Evolutionary conservation across 2,888 invertebrate species (phyloP), one percentile per base, ranked within the genome.

Genomic region (Lymantria dispar): DNA sequence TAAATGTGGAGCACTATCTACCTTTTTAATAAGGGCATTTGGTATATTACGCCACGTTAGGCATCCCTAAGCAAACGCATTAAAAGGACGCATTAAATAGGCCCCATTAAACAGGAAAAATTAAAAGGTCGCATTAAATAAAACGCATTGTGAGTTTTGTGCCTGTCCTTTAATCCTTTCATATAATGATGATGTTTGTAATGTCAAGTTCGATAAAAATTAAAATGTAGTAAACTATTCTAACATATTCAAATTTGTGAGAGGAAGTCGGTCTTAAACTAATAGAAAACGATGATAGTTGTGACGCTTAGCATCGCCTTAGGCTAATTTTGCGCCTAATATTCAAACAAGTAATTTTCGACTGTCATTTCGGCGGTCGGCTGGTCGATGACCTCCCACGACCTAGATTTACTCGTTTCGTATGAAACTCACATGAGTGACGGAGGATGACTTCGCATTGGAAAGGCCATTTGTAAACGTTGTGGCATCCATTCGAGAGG

Each of bases 341-440:
- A 45, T 48, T 45, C 43, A 45, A 48, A 48, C 52, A 43, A 52
- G 52, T 45, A n/a, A 45, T 52, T 48, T 52, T 48, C 43, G 48
- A 48, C 42, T 48, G 48, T 48, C 48, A 48, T 45, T 45, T 42
- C 45, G 48, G 38, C 45, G 45, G 39, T 48, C 45, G 45, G 12
- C 50, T 47, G 50, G 51, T 51, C 47, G 47, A 40, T 45, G 52
- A 52, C 52, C 51, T 47, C 45, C 39, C 37, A 42, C 42, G 52
- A 52, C 52, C 52, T 45, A 52, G 48, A 52, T 52, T 39, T 39
- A 45, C 30, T 14, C 42, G 42, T 45, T 52, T 52, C 45, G 45
- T 52, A 52, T 52, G 52, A 52, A 52, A 42, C 52, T 52, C 48
- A 52, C 45, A 52, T 48, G 48, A 45, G 22, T 48, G 52, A 42